Conservation (phyloP, 1,140 invertebrate species). For the Zeugodacus cucurbitae region DNA sequence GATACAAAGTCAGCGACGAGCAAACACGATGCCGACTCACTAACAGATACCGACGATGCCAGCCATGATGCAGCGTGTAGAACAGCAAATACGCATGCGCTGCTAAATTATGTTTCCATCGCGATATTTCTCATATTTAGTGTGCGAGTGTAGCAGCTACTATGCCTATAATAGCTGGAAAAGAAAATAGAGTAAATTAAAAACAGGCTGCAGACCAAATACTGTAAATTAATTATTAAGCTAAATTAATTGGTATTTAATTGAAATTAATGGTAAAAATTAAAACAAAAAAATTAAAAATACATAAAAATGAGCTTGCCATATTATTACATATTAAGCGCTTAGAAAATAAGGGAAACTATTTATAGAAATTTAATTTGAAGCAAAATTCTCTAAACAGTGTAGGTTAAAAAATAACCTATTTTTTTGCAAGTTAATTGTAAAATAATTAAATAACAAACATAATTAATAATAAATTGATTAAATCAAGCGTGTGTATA, state of each 20-base stretch:
- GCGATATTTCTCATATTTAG: neutral
- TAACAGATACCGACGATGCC: conserved; percentile 51
- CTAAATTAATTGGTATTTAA: neutral
- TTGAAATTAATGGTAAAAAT: no score
- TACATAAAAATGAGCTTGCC: neutral
- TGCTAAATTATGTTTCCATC: neutral
- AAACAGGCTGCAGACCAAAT: neutral
- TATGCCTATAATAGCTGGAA: neutral
- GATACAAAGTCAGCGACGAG: conserved; percentile 51
- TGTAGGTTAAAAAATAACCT: no score
- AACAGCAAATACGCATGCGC: neutral
- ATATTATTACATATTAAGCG: no score
- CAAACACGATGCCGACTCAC: conserved; percentile 60
- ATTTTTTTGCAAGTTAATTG: neutral
- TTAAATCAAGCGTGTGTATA: neutral
- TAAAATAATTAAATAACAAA: neutral
- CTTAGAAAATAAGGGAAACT: neutral
- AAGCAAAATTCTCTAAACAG: neutral
- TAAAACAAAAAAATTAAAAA: neutral
- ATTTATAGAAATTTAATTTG: neutral
- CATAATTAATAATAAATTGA: neutral
- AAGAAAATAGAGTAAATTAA: neutral
- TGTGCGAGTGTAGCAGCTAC: neutral
- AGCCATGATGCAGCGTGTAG: neutral
- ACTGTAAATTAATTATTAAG: neutral